Conservation (phyloP, 2,113 vertebrate species). For the Meleagris gallopavo region DNA sequence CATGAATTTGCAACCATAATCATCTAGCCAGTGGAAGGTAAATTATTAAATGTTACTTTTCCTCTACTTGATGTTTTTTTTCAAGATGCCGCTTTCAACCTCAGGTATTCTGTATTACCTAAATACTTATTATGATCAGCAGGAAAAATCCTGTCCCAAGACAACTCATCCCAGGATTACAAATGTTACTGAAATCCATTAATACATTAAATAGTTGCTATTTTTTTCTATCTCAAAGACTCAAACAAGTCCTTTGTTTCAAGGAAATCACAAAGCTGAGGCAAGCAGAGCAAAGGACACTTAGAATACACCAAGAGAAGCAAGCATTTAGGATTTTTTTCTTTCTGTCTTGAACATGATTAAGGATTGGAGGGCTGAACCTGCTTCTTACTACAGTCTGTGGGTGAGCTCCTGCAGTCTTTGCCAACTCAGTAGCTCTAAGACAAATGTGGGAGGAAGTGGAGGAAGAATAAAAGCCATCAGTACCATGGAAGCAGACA, state of each 20-base stretch:
- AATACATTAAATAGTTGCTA: background rate
- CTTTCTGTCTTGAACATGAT: background rate
- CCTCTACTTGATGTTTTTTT: background rate
- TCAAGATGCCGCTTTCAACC: background rate
- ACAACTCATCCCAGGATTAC: background rate
- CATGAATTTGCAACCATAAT: background rate
- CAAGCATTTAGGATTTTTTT: background rate
- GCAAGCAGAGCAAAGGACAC: background rate
- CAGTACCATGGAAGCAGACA: background rate
- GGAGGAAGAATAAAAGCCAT: background rate
- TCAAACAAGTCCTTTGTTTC: background rate
- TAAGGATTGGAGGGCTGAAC: background rate
- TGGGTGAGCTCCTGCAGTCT: background rate
- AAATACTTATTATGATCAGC: background rate
- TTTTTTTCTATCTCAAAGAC: background rate
- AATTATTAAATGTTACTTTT: background rate
- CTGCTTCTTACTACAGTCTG: background rate
- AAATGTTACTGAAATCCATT: background rate
- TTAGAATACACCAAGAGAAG: background rate
- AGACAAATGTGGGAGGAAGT: background rate
- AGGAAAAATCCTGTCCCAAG: background rate
- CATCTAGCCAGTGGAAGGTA: background rate
- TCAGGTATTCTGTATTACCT: background rate
- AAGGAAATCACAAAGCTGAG: background rate
- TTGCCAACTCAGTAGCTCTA: background rate